phyloP scores from a whole-genome alignment of 2,113 vertebrate genomes.

The Zapus hudsonius region DNA sequence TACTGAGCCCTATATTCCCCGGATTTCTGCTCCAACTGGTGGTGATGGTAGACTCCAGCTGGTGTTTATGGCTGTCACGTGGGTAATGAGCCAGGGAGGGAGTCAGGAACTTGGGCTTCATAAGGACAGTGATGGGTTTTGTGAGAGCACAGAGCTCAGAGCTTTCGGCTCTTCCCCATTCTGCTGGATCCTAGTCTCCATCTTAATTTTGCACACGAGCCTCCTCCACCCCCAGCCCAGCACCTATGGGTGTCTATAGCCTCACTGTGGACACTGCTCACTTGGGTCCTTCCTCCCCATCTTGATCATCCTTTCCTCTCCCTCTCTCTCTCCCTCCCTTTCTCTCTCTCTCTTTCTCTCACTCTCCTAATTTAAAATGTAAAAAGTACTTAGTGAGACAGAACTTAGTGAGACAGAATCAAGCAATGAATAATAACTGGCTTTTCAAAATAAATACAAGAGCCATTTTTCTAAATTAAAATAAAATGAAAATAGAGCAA shows the following conservation, averaged over 20 bases:
- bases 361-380: background rate
- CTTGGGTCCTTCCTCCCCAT: background rate
- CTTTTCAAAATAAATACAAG: constrained; percentile 3
- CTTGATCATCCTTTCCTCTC: background rate
- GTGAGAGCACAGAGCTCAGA: background rate
- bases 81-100: background rate
- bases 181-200: fast-evolving
- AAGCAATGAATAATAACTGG: background rate
- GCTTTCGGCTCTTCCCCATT: background rate
- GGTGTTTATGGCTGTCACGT: background rate
- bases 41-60: background rate
- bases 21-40: constrained; percentile 11
- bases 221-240: background rate
- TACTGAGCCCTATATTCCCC: background rate
- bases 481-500: background rate
- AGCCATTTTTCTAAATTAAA: background rate
- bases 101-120: background rate
- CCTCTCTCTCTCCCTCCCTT: background rate
- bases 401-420: background rate
- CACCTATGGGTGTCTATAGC: background rate
- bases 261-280: background rate
- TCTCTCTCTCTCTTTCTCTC: no score
- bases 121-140: background rate
- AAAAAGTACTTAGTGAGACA: no score
- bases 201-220: background rate